A percentile compares a stretch with the other conserved stretches of the same genome.
Evolutionary conservation across 2,797 vertebrate species (phyloP).

Genomic region (Lemur catta): DNA sequence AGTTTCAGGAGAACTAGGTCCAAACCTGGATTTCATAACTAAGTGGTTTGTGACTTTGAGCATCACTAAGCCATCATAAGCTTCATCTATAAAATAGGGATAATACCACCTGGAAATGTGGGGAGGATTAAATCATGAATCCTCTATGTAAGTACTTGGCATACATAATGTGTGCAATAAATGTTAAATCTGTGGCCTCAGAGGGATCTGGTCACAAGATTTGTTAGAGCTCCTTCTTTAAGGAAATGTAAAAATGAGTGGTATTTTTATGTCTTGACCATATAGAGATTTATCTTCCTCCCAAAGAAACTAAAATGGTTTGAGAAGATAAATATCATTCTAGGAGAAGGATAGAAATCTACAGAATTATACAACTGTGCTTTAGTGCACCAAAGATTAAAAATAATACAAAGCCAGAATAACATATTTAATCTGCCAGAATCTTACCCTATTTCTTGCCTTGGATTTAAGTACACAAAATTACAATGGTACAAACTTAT

Average conservation of each 20-base stretch:
- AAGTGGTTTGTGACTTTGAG: not conserved
- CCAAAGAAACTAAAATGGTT: not conserved
- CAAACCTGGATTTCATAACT: not conserved
- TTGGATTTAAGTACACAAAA: not conserved
- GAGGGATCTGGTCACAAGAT: not conserved
- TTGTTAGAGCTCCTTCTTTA: not conserved
- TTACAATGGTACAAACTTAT: not conserved
- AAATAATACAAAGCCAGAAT: not conserved
- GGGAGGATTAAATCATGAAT: not conserved
- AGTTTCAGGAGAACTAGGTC: not conserved
- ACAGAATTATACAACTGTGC: not conserved
- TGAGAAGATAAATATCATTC: not conserved
- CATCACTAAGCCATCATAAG: not conserved
- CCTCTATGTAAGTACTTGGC: not conserved
- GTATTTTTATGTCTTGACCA: not conserved
- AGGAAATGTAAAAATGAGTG: not conserved
- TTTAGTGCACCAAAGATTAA: not conserved
- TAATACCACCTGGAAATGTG: not conserved
- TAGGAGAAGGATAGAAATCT: not conserved
- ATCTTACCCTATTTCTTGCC: not conserved
- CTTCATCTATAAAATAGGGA: not conserved
- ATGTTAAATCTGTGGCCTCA: not conserved
- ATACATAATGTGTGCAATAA: not conserved
- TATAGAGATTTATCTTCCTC: not conserved
- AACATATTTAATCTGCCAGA: slow-evolving; percentile 11